Percentiles rank a stretch among this genome's conserved stretches.
Conservation (phyloP, 1,140 invertebrate genomes). For the Drosophila ogumai region DNA sequence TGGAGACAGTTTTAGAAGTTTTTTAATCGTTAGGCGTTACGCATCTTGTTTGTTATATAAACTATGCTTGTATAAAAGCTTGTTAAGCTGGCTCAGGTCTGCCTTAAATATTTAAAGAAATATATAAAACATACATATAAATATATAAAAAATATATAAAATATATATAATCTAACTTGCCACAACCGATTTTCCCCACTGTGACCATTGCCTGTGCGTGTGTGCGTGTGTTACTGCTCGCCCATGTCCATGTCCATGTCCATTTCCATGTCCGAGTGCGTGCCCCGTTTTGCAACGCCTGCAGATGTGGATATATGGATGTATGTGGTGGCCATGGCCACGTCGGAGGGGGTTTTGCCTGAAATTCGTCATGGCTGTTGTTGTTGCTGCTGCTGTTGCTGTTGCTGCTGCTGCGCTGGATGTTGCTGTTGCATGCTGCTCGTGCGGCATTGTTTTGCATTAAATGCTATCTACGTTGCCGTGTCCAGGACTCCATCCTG, state of each 20-base stretch:
- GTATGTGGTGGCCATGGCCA: constrained; percentile 14
- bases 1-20: background rate
- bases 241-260: constrained; percentile 23
- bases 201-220: constrained; percentile 7
- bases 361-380: constrained; percentile 69
- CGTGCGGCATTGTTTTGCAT: constrained; percentile 65
- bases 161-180: too few relatives aligned
- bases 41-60: background rate
- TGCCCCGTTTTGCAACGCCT: constrained; percentile 75
- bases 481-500: constrained; percentile 45
- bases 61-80: too few relatives aligned
- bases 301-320: constrained; percentile 61
- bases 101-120: too few relatives aligned
- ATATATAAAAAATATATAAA: too few relatives aligned
- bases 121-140: too few relatives aligned
- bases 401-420: constrained; percentile 1
- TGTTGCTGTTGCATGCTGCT: constrained; percentile 32
- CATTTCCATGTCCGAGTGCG: constrained; percentile 46
- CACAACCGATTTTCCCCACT: background rate
- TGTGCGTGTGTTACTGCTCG: background rate
- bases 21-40: background rate
- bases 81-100: too few relatives aligned
- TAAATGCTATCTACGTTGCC: constrained; percentile 73
- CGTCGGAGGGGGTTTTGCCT: background rate
- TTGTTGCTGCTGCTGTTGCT: constrained; percentile 11